Conservation (phyloP, 2,113 vertebrate genomes). For the Caranx melampygus region DNA sequence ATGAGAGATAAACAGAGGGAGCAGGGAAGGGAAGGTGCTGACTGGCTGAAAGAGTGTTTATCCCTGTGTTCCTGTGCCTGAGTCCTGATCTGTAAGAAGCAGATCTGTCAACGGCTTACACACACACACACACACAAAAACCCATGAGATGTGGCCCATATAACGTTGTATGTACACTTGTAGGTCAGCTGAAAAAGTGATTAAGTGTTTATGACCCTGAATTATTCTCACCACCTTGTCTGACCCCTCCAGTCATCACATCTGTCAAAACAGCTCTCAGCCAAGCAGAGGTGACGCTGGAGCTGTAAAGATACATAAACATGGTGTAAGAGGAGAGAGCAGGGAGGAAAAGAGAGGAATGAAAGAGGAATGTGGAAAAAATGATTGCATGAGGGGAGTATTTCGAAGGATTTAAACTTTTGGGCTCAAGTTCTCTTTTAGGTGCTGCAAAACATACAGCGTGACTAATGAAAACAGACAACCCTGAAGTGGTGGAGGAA, state of each 20-base stretch:
- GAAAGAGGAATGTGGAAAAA: not conserved
- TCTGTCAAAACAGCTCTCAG: slow-evolving; percentile 33
- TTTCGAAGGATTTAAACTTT: not conserved
- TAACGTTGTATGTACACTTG: not conserved
- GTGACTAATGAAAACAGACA: not conserved
- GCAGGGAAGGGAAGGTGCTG: slow-evolving; percentile 36
- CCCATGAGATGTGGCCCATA: not conserved
- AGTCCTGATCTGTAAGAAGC: not conserved
- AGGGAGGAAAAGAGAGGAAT: not conserved
- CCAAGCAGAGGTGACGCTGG: not conserved
- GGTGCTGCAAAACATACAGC: not conserved
- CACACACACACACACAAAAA: not conserved
- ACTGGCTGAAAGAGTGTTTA: slow-evolving; percentile 18
- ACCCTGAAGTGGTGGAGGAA: not conserved
- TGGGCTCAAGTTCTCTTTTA: not conserved
- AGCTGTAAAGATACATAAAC: slow-evolving; percentile 22
- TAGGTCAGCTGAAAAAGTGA: not conserved
- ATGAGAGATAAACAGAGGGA: not conserved
- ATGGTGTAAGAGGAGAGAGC: not conserved
- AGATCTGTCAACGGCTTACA: not conserved
- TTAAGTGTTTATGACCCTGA: not conserved
- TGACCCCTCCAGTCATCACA: slow-evolving; percentile 7
- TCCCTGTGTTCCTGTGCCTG: slow-evolving; percentile 19
- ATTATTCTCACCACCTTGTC: slow-evolving; percentile 11
- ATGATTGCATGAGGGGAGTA: not conserved